These are phyloP conservation scores for Drosophila quinaria DNA, from an alignment of 2,888 invertebrate species.

Conservation along the genomic window DNA sequence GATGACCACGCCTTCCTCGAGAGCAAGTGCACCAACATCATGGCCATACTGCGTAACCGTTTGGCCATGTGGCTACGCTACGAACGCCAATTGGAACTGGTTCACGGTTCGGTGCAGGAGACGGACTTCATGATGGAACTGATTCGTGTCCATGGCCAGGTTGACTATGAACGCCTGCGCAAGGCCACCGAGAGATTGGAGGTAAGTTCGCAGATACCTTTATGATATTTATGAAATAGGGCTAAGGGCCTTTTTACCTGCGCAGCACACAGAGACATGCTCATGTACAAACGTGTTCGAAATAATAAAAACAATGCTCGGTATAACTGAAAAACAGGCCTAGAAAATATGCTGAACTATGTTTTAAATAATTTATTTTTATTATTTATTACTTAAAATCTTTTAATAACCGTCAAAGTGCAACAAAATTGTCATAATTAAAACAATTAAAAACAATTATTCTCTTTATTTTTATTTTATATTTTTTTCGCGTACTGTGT, in stretches of 20 bases:
- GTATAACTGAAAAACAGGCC: neutral
- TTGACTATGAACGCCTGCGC: slow-evolving; percentile 92
- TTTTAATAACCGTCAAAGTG: no score
- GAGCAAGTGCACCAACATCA: slow-evolving; percentile 89
- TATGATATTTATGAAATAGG: neutral
- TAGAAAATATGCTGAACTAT: no score
- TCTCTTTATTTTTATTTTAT: neutral
- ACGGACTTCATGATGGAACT: slow-evolving; percentile 95
- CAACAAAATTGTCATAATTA: no score
- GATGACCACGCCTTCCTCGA: slow-evolving; percentile 91
- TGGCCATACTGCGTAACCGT: slow-evolving; percentile 89
- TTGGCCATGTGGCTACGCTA: slow-evolving; percentile 91
- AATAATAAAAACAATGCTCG: neutral
- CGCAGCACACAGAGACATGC: neutral
- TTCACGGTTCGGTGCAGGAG: slow-evolving; percentile 93
- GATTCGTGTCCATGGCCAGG: slow-evolving; percentile 93
- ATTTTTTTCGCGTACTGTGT: neutral
- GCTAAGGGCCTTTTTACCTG: neutral
- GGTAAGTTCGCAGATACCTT: slow-evolving; percentile 87
- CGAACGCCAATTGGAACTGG: slow-evolving; percentile 91
- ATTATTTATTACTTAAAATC: no score
- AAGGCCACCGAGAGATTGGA: slow-evolving; percentile 94
- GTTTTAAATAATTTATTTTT: no score
- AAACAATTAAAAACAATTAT: neutral
- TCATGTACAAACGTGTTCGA: neutral